These are phyloP conservation scores for Cherax destructor DNA, from an alignment of 1,140 invertebrate genomes.

Conservation along the genomic window DNA sequence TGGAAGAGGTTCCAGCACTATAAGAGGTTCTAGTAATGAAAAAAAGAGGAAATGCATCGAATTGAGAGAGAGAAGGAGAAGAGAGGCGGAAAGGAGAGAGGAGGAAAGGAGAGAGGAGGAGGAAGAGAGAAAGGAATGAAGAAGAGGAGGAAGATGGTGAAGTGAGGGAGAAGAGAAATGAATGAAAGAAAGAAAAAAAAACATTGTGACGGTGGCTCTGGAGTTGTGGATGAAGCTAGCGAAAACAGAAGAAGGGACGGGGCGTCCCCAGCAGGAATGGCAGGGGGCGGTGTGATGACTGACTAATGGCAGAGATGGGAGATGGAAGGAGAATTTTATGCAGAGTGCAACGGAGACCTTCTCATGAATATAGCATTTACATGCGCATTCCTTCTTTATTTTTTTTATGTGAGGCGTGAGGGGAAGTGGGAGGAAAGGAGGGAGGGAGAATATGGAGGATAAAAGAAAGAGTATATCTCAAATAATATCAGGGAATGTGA, in stretches of 20 bases:
- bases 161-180: no score
- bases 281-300: background rate
- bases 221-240: no score
- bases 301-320: background rate
- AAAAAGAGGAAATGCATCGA: background rate
- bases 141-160: no score
- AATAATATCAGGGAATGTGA: no score
- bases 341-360: background rate
- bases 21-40: no score
- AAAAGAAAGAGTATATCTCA: no score
- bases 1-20: no score
- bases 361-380: background rate
- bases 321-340: conserved; percentile 8
- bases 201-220: no score
- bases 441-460: no score
- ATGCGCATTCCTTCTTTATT: background rate
- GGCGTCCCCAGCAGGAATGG: background rate
- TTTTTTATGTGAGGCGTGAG: background rate
- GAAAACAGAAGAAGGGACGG: no score
- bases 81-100: background rate
- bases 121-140: background rate
- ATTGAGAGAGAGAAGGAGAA: background rate
- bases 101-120: no score
- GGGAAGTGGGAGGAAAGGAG: background rate
- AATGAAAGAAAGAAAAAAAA: no score